Evolutionary conservation across 2,797 vertebrate species (phyloP), one percentile per base, ranked within the genome.

Genomic region (Novumbra hubbsi): DNA sequence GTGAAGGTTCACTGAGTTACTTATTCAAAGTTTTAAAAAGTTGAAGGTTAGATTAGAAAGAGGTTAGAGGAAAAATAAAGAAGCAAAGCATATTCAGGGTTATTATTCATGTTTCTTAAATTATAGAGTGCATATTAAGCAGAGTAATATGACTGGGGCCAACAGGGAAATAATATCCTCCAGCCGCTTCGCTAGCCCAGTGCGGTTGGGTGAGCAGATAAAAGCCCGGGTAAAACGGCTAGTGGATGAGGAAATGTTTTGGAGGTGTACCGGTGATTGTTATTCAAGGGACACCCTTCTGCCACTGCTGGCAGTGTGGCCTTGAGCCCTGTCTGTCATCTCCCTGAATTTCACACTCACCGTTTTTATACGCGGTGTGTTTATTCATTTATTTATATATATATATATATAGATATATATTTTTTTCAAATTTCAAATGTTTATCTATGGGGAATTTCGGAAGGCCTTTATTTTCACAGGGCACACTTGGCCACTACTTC

Each of bases 141-240:
- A 89, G 91, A 93, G 91, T 92, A 92, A 92, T 93, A 93, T 90
- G 91, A 92, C 92, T 91, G 87, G 81, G 89, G 92, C 91, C 92
- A 92, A 93, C 92, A 90, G 91, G 93, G 91, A 94, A 94, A 94
- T 94, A 94, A 94, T 94, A 94, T 94, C 93, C 92, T 92, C 92
- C 91, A 93, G 92, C 91, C 89, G 90, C 89, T 87, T 88, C 84
- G 87, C 89, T 87, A 84, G 90, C 87, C 91, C 92, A 83, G 87
- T 79, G 87, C 90, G 92, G 89, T 93, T 93, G 92, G 91, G 89
- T 93, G 91, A 91, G 89, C 92, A 93, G 93, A 94, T 94, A 94
- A 94, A 93, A 91, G 91, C 90, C 83, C 70, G 90, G 83, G 91
- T 90, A 92, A 92, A 93, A 93, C 81, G 90, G 87, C 88, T 88